Evolutionary conservation across 2,113 vertebrate genomes (phyloP), one percentile per base, ranked within the genome.

Genomic region (Sebastes schlegelii): DNA sequence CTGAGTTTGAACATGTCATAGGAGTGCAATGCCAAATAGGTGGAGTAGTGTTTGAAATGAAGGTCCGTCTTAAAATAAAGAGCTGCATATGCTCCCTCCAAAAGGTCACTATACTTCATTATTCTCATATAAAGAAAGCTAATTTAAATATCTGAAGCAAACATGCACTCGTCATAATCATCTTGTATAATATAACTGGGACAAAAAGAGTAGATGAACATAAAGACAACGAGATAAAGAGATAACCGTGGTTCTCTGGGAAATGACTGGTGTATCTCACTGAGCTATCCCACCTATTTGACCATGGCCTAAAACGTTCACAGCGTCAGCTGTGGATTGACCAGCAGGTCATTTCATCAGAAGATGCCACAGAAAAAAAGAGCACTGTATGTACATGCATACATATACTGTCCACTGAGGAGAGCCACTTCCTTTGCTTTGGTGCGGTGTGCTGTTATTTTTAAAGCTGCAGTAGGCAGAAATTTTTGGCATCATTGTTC

Each of bases 321-420:
- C 40, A 7, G n/a, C 16, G 19, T 66, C 19, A 64, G 1, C 17
- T 79, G 34, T 52, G 2, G 16, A 62, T 63, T 5, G 63, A 52
- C 16, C 63, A 61, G 46, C 26, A 60, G 12, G 42, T 34, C 3
- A 65, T 60, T 66, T 51, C 12, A 52, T 13, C 16, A 52, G 4
- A 52, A 40, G 54, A 17, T 40, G 11, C 4, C 14, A 26, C 10
- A 62, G 5, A 12, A 49, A 11, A 42, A 14, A 64, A 45, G 21
- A 49, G 7, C 54, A 74, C n/a, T 52, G 4, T n/a, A 57, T 5
- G 16, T 23, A 26, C 71, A 79, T 87, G 80, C 80, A 76, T 16
- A 61, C 46, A 67, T 10, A 61, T 16, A 34, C n/a, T 57, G 13
- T 0, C 26, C 9, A 65, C 19, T 46, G 48, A 6, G 42, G 26